These are phyloP conservation scores for Oreocharis arfaki DNA, from an alignment of 2,113 vertebrate species.

Conservation along the genomic window DNA sequence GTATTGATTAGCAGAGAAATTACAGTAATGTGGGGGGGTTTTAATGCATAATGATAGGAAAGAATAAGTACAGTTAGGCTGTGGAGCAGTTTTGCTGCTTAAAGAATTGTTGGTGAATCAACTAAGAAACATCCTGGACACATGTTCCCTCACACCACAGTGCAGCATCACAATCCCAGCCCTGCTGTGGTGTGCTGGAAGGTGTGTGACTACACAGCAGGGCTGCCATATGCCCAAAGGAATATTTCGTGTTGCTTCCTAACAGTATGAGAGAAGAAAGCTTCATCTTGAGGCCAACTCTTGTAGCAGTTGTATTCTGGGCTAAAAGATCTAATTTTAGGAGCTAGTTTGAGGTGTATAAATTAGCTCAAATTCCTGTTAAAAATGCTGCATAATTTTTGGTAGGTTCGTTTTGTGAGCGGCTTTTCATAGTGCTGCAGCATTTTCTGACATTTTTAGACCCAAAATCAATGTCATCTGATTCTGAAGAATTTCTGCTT, in stretches of 20 bases:
- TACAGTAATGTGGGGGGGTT: background rate
- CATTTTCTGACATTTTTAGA: background rate
- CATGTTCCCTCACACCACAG: background rate
- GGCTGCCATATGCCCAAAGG: background rate
- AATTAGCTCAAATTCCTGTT: background rate
- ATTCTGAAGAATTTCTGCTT: background rate
- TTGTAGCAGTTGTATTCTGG: background rate
- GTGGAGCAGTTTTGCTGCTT: background rate
- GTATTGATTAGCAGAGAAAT: background rate
- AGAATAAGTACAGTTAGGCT: background rate
- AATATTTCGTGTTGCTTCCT: background rate
- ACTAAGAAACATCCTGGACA: background rate
- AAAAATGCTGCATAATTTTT: background rate
- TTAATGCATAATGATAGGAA: background rate
- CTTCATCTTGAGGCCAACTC: background rate
- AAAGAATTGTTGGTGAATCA: background rate
- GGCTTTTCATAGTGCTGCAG: background rate
- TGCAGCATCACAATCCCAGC: background rate
- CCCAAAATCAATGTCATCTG: background rate
- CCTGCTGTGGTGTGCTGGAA: background rate
- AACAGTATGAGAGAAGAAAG: background rate
- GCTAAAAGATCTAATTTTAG: background rate
- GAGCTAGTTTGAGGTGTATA: background rate
- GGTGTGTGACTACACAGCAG: background rate
- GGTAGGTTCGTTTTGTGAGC: background rate